Percentiles rank a stretch among this genome's conserved stretches.
These are phyloP conservation scores for Varanus komodoensis DNA, from an alignment of 2,113 vertebrate species.

Conservation along the genomic window DNA sequence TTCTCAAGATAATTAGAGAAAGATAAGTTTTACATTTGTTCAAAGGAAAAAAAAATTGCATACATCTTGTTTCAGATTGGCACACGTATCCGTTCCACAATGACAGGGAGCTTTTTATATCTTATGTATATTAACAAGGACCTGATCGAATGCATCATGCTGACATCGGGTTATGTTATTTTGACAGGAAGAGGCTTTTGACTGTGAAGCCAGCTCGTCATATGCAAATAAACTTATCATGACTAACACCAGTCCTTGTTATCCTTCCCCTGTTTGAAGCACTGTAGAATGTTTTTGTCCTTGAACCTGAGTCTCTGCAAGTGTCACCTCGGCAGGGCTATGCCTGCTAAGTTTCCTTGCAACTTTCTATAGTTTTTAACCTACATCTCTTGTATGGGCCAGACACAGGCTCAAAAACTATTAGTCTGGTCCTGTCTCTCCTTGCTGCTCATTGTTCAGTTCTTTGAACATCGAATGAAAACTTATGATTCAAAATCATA, in stretches of 20 bases:
- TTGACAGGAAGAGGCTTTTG: conserved; percentile 35
- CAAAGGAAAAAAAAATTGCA: neutral
- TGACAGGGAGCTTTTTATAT: neutral
- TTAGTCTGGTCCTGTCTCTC: neutral
- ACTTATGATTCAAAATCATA: neutral
- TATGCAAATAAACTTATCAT: neutral
- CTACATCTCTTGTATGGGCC: conserved; percentile 15
- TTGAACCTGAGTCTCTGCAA: conserved; percentile 25
- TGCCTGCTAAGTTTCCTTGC: neutral
- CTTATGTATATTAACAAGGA: neutral
- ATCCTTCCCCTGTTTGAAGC: conserved; percentile 32
- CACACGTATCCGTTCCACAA: neutral
- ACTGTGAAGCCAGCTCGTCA: neutral
- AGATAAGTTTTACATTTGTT: neutral
- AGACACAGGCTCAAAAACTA: conserved; percentile 22
- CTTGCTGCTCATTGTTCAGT: neutral
- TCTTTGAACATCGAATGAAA: too few species aligned
- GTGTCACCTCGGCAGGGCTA: neutral
- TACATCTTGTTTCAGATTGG: neutral
- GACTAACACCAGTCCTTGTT: conserved; percentile 6
- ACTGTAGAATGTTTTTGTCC: conserved; percentile 15
- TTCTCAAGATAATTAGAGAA: neutral
- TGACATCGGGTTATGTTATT: conserved; percentile 21
- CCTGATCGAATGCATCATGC: neutral
- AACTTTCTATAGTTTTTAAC: conserved; percentile 21